A percentile compares a stretch with the other conserved stretches of the same genome.
These are phyloP conservation scores for Leuctra nigra DNA, from an alignment of 2,888 invertebrate genomes.

Conservation along the genomic window DNA sequence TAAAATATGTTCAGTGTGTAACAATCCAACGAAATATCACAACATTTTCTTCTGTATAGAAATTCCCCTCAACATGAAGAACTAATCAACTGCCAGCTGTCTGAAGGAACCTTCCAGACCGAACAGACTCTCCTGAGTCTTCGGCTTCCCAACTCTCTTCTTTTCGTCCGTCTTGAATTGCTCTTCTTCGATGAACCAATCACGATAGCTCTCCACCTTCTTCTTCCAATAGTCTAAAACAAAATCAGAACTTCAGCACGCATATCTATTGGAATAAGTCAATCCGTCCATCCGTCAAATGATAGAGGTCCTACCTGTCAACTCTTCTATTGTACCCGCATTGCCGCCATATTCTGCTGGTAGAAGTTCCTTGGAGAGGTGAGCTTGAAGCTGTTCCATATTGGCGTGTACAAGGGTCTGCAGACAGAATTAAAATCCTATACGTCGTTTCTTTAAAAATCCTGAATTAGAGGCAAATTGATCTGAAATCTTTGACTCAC, in stretches of 20 bases:
- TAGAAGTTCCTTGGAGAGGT: slow-evolving; percentile 41
- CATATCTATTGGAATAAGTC: too few relatives aligned
- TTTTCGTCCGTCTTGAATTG: slow-evolving; percentile 45
- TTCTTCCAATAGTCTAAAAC: slow-evolving; percentile 43
- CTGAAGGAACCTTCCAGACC: slow-evolving; percentile 5
- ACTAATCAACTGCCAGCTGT: neutral
- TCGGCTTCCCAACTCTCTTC: slow-evolving; percentile 41
- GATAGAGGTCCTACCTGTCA: too few relatives aligned
- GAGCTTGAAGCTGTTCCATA: slow-evolving; percentile 48
- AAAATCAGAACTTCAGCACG: too few relatives aligned
- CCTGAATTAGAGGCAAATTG: too few relatives aligned
- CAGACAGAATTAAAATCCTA: too few relatives aligned
- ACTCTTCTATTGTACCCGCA: neutral
- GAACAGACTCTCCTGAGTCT: slow-evolving; percentile 2
- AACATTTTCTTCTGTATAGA: too few relatives aligned
- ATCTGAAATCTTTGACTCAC: neutral
- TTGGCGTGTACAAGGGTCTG: slow-evolving; percentile 30
- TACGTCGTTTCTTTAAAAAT: too few relatives aligned
- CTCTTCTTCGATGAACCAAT: slow-evolving; percentile 48
- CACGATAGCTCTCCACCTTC: slow-evolving; percentile 44
- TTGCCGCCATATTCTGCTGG: neutral
- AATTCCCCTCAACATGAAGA: too few relatives aligned
- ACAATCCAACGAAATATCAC: too few relatives aligned
- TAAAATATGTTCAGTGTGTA: too few relatives aligned
- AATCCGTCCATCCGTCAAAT: too few relatives aligned